Conservation (phyloP, 1,140 invertebrate genomes). For the Paramacrobiotus metropolitanus region DNA sequence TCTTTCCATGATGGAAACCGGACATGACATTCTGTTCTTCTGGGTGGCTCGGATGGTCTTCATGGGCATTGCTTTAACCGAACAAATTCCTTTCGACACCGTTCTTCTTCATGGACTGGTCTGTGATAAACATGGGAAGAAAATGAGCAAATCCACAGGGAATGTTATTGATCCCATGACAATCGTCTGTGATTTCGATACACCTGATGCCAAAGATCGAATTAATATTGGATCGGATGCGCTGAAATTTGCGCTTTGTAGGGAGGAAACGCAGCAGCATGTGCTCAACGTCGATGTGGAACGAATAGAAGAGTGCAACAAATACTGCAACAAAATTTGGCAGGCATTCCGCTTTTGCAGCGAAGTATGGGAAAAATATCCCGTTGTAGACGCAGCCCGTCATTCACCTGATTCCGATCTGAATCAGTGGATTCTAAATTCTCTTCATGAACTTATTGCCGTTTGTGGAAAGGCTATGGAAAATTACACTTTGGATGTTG, state of each 20-base stretch:
- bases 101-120: constrained; percentile 21
- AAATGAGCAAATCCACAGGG: constrained; percentile 25
- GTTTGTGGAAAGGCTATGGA: constrained; percentile 16
- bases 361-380: constrained; percentile 14
- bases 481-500: constrained; percentile 17
- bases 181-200: constrained; percentile 18
- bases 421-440: constrained; percentile 21
- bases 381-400: constrained; percentile 2
- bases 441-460: constrained; percentile 16
- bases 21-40: constrained; percentile 25
- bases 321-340: constrained; percentile 26
- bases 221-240: constrained; percentile 7
- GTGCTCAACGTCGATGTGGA: constrained; percentile 19
- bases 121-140: constrained; percentile 21
- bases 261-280: constrained; percentile 13
- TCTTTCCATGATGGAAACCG: constrained; percentile 21
- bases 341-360: constrained; percentile 20
- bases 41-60: constrained; percentile 27
- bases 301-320: constrained; percentile 16
- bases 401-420: constrained; percentile 10
- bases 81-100: constrained; percentile 13
- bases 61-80: constrained; percentile 14
- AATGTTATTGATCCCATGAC: constrained; percentile 25
- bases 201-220: constrained; percentile 7
- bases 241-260: constrained; percentile 5